phyloP scores from a whole-genome alignment of 2,888 invertebrate species.

The Octonoba sinensis region DNA sequence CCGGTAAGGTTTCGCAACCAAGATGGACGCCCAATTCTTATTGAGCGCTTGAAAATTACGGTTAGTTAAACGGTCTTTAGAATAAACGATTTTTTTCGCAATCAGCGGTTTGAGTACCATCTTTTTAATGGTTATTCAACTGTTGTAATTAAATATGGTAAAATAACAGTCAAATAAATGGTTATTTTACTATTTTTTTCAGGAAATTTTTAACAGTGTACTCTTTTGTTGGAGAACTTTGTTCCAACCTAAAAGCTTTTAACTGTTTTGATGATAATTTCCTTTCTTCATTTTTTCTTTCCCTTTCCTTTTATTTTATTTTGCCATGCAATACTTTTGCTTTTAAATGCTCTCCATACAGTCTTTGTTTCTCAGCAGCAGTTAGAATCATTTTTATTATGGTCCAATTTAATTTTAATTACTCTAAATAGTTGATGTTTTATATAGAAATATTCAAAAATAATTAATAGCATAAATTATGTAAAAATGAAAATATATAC shows the following conservation, averaged over 20 bases:
- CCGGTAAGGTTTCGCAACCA: too few species aligned
- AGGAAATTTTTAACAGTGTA: too few species aligned
- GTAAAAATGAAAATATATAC: not conserved
- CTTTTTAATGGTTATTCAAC: too few species aligned
- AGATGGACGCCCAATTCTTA: too few species aligned
- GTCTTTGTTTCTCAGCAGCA: constrained; percentile 1
- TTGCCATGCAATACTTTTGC: not conserved
- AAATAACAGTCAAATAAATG: too few species aligned
- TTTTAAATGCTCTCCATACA: not conserved
- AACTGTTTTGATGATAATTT: constrained; percentile 1
- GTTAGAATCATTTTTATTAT: not conserved
- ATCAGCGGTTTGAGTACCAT: too few species aligned
- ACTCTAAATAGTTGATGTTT: not conserved
- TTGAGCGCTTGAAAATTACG: too few species aligned
- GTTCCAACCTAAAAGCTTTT: constrained; percentile 1
- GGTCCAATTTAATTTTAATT: not conserved
- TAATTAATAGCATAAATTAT: constrained; percentile 1
- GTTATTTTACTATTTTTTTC: too few species aligned
- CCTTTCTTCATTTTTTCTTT: not conserved
- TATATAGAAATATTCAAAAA: not conserved
- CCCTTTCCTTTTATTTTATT: not conserved
- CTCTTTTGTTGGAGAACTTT: too few species aligned
- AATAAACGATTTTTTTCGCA: too few species aligned
- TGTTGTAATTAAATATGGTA: too few species aligned
- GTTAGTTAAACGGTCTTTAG: too few species aligned